A percentile compares a stretch with the other conserved stretches of the same genome.
These are phyloP conservation scores for Sanderia malayensis DNA, from an alignment of 30 jellyfish, hydroid and myxozoan species.

Conservation along the genomic window DNA sequence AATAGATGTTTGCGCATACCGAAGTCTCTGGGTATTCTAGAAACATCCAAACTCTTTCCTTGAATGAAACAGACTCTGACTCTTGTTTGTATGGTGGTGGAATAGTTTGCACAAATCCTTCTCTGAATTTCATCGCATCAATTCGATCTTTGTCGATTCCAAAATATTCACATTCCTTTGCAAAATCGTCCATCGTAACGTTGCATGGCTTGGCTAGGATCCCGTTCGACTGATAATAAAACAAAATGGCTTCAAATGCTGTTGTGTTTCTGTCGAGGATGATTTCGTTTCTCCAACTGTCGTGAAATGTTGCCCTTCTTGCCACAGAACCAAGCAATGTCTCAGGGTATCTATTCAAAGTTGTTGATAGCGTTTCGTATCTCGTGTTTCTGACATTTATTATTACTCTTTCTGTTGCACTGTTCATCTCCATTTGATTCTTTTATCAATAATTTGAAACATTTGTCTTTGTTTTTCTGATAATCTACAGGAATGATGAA, in stretches of 20 bases:
- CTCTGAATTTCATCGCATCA: slow-evolving; percentile 23
- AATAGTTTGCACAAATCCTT: not conserved
- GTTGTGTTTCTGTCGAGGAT: slow-evolving; percentile 43
- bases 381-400: slow-evolving; percentile 62
- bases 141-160: slow-evolving; percentile 47
- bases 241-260: slow-evolving; percentile 50
- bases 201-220: slow-evolving; percentile 55
- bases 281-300: slow-evolving; percentile 15
- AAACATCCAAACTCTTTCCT: slow-evolving; percentile 33
- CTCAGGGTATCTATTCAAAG: slow-evolving; percentile 59
- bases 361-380: slow-evolving; percentile 55
- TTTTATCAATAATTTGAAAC: not conserved
- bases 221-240: slow-evolving; percentile 69
- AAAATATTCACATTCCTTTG: slow-evolving; percentile 57
- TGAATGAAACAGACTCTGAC: not conserved
- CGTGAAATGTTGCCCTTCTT: slow-evolving; percentile 18
- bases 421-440: not conserved
- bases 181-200: slow-evolving; percentile 44
- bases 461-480: not conserved
- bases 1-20: not conserved
- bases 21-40: slow-evolving; percentile 15
- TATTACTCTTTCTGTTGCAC: not conserved
- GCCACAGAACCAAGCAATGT: slow-evolving; percentile 54
- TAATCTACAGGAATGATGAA: too few relatives aligned
- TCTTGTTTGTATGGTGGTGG: not conserved